Evolutionary conservation across 1,140 invertebrate species (phyloP).

Genomic region (Cotesia glomerata): DNA sequence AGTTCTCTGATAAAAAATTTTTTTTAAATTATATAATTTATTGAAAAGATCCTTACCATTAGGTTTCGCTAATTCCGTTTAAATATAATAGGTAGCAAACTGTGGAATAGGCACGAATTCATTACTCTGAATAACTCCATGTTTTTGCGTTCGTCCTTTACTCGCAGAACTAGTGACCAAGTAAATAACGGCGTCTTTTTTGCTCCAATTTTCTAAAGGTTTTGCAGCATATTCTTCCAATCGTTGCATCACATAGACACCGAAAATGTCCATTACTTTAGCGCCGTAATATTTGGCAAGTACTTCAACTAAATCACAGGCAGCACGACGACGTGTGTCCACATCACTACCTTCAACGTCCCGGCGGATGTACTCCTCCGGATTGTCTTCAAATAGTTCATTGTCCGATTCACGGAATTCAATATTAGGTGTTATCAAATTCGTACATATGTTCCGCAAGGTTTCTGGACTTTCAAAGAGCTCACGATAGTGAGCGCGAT

Average conservation of each 20-base stretch:
- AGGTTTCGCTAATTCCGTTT: constrained; percentile 80
- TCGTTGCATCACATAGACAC: constrained; percentile 69
- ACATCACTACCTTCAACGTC: constrained; percentile 99
- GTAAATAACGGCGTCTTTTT: constrained; percentile 95
- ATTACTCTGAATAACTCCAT: constrained; percentile 90
- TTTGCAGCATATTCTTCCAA: constrained; percentile 78
- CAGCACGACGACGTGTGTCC: constrained; percentile 91
- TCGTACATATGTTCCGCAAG: constrained; percentile 92
- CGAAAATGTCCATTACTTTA: constrained; percentile 91
- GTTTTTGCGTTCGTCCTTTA: constrained; percentile 87
- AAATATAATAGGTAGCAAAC: constrained; percentile 85
- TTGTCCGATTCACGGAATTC: constrained; percentile 94
- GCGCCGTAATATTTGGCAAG: constrained; percentile 88
- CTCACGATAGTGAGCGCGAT: constrained; percentile 83
- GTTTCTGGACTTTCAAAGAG: constrained; percentile 89
- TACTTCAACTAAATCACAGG: constrained; percentile 94
- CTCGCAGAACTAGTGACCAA: constrained; percentile 93
- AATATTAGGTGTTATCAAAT: constrained; percentile 98
- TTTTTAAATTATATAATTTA: too few species aligned
- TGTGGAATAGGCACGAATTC: constrained; percentile 87
- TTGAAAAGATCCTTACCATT: constrained; percentile 65
- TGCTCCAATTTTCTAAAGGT: constrained; percentile 82
- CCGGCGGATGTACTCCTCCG: constrained; percentile 95
- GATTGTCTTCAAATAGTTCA: constrained; percentile 96
- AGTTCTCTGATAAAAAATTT: too few species aligned